These are phyloP conservation scores for Stictocephala bisonia DNA, from an alignment of 2,888 invertebrate species.

Conservation along the genomic window DNA sequence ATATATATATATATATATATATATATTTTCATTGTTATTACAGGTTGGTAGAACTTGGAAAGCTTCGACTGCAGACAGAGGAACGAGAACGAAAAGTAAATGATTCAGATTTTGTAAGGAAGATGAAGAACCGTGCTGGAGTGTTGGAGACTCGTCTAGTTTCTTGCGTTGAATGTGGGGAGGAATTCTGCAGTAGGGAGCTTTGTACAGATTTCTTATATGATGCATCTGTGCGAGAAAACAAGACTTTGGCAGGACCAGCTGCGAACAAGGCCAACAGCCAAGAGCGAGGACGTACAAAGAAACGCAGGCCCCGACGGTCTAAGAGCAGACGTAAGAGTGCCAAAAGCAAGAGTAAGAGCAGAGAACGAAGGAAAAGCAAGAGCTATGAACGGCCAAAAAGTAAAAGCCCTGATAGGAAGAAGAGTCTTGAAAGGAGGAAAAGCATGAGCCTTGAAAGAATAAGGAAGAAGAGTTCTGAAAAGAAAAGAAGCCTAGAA, in stretches of 20 bases:
- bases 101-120: slow-evolving; percentile 74
- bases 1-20: no score
- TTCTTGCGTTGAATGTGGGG: slow-evolving; percentile 83
- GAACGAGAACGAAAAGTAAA: slow-evolving; percentile 77
- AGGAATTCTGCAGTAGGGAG: slow-evolving; percentile 84
- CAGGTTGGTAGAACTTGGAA: slow-evolving; percentile 84
- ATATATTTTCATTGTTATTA: no score
- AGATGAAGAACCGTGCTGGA: slow-evolving; percentile 83
- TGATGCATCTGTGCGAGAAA: slow-evolving; percentile 66
- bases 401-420: slow-evolving; percentile 60
- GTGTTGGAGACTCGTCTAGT: slow-evolving; percentile 81
- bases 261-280: slow-evolving; percentile 33
- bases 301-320: slow-evolving; percentile 27
- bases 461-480: slow-evolving; percentile 24
- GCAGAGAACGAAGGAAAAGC: slow-evolving; percentile 63
- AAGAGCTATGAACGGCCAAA: slow-evolving; percentile 66
- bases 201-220: slow-evolving; percentile 70
- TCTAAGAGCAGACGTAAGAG: slow-evolving; percentile 38
- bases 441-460: slow-evolving; percentile 57
- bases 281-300: slow-evolving; percentile 44
- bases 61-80: slow-evolving; percentile 79
- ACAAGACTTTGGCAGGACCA: slow-evolving; percentile 57
- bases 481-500: slow-evolving; percentile 10
- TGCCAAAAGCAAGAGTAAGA: slow-evolving; percentile 41
- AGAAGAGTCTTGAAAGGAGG: slow-evolving; percentile 63